Conservation (phyloP, 2,113 vertebrate species). For the Butorides virescens region DNA sequence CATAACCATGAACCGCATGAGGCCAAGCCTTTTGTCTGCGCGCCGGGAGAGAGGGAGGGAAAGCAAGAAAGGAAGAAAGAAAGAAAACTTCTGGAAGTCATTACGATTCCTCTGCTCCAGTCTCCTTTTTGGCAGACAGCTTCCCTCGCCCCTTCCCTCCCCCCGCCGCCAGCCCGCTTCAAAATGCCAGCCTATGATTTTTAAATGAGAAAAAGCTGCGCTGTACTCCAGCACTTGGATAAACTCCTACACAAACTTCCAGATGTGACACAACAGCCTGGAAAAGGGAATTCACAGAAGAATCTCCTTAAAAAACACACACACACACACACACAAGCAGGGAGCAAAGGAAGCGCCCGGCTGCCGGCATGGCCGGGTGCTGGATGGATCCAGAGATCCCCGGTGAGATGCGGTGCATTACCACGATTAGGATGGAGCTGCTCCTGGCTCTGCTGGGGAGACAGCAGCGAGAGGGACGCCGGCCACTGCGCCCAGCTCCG, state of each 20-base stretch:
- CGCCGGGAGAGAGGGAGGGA: constrained; percentile 19
- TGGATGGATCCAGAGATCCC: background rate
- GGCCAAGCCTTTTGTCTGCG: constrained; percentile 40
- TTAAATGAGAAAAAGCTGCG: constrained; percentile 93
- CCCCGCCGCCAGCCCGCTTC: constrained; percentile 56
- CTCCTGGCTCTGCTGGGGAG: background rate
- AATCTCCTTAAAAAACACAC: constrained; percentile 60
- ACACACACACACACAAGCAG: background rate
- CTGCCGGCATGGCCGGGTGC: background rate
- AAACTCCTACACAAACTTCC: constrained; percentile 89
- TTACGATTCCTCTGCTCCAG: constrained; percentile 60
- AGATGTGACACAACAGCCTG: constrained; percentile 86
- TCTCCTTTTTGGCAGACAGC: constrained; percentile 72
- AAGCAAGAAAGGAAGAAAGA: constrained; percentile 26
- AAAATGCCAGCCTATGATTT: constrained; percentile 84
- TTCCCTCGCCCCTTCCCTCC: constrained; percentile 40
- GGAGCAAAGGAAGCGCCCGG: background rate
- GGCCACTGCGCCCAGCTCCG: background rate
- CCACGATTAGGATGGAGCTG: background rate
- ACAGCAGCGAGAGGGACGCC: background rate
- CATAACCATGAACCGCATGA: constrained; percentile 44
- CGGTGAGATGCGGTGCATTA: background rate
- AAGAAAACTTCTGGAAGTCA: constrained; percentile 70
- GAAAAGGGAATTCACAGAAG: constrained; percentile 73
- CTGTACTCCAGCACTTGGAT: constrained; percentile 83